Evolutionary conservation across 2,797 vertebrate species (phyloP), one percentile per base, ranked within the genome.

Genomic region (Poecilia wingei): DNA sequence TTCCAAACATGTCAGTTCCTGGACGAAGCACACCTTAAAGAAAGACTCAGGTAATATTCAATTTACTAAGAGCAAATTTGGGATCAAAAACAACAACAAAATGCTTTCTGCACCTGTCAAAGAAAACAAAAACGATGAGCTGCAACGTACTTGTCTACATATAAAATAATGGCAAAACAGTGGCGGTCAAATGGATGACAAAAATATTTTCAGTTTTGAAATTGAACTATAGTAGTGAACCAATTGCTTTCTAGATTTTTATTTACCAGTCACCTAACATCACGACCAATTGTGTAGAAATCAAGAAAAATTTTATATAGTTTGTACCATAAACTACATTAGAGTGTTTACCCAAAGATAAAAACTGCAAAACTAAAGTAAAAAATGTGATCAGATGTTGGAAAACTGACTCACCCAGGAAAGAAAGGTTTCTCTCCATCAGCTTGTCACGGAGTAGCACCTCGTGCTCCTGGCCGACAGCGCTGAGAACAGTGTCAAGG

Each of bases 401-500:
- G 72, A 72, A 82, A 46, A 33, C 82, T 45, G 72, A 79, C 97
- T 98, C 96, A 99, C 98, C 98, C 82, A 99, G 93, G 92, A 99
- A 99, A 47, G 98, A 97, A 74, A 99, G 95, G 87, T 97, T 98
- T 90, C 90, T 97, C 93, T 97, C 96, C 80, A 96, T 92, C 85
- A 99, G 96, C 88, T 97, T 96, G 90, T 98, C 97, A 92, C 96
- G 90, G 39, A 99, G 96, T 77, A 99, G 93, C 74, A 99, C 96
- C 93, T 99, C 98, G 4, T 99, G 98, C 75, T 99, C 98, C 73
- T 98, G 95, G 47, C 98, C 98, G 89, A 99, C 98, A 79, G 98
- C 96, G 0, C 98, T 99, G 87, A 86, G 92, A 96, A 95, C 20
- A 78, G 4, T 83, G 91, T 95, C 84, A 94, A 94, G 92, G 93